These are phyloP conservation scores for Anas acuta DNA, from an alignment of 2,797 vertebrate species.

Conservation along the genomic window DNA sequence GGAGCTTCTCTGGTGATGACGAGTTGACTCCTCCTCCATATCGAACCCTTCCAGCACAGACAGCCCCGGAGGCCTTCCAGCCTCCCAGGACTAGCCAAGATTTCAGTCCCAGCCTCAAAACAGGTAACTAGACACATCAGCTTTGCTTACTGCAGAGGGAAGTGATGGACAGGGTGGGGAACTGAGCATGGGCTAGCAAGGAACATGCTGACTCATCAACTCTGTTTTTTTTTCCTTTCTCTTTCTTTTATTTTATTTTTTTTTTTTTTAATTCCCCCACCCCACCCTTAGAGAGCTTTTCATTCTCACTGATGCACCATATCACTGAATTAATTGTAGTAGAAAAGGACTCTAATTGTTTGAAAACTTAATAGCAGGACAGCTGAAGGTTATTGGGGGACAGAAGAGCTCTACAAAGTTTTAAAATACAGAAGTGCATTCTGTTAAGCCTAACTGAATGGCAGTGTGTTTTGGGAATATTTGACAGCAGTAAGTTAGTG, in stretches of 20 bases:
- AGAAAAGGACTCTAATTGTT: background rate
- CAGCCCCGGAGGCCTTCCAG: constrained; percentile 84
- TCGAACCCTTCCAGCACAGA: constrained; percentile 82
- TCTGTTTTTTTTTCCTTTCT: constrained; percentile 12
- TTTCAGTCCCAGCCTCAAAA: constrained; percentile 88
- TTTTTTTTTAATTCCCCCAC: background rate
- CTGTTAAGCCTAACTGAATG: background rate
- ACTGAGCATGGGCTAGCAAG: constrained; percentile 18
- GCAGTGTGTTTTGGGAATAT: background rate
- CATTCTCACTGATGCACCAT: constrained; percentile 63
- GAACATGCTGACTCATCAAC: constrained; percentile 57
- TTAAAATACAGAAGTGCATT: background rate
- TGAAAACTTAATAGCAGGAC: background rate
- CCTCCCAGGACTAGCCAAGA: constrained; percentile 84
- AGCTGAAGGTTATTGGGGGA: background rate
- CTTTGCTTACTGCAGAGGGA: constrained; percentile 52
- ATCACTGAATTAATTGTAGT: constrained; percentile 46
- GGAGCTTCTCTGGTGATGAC: constrained; percentile 92
- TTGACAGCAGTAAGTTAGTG: background rate
- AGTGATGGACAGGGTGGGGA: constrained; percentile 57
- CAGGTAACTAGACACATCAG: constrained; percentile 84
- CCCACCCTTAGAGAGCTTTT: constrained; percentile 21
- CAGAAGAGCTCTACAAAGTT: background rate
- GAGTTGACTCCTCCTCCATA: constrained; percentile 92
- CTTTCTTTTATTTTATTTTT: background rate